Evolutionary conservation across 2,797 vertebrate species (phyloP).

Genomic region (Xiphorhynchus erythropygius): DNA sequence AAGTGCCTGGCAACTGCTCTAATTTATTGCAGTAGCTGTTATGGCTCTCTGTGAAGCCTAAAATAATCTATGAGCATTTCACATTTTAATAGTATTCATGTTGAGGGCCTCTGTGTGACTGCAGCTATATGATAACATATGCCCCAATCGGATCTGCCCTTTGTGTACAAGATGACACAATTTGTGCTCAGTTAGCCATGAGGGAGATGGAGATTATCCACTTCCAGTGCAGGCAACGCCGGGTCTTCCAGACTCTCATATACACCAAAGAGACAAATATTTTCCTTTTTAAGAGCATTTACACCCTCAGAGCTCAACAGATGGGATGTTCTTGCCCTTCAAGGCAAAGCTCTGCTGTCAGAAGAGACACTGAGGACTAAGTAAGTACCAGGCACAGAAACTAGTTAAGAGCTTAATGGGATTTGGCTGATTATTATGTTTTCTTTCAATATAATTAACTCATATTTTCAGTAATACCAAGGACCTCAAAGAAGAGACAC

Average conservation of each 20-base stretch:
- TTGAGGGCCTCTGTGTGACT: conserved; percentile 58
- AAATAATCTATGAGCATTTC: conserved; percentile 55
- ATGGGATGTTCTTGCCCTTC: conserved; percentile 36
- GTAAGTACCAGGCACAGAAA: background rate
- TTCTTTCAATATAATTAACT: conserved; percentile 20
- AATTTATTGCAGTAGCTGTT: conserved; percentile 43
- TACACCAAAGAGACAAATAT: background rate
- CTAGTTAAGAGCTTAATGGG: background rate
- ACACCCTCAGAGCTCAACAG: conserved; percentile 16
- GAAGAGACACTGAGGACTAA: background rate
- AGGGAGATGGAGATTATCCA: conserved; percentile 44
- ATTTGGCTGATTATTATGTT: background rate
- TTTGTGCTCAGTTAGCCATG: conserved; percentile 46
- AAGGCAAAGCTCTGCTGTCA: conserved; percentile 38
- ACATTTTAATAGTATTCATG: conserved; percentile 54
- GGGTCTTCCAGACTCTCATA: background rate
- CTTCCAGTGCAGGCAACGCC: background rate
- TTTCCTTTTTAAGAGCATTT: conserved; percentile 14
- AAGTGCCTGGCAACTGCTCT: conserved; percentile 58
- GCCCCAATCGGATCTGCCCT: conserved; percentile 39
- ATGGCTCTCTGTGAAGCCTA: conserved; percentile 54
- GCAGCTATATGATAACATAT: conserved; percentile 48
- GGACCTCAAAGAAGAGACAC: background rate
- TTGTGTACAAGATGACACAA: conserved; percentile 38
- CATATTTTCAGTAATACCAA: background rate